phyloP scores from a whole-genome alignment of 2,888 invertebrate species.

The Torymus tubicola region DNA sequence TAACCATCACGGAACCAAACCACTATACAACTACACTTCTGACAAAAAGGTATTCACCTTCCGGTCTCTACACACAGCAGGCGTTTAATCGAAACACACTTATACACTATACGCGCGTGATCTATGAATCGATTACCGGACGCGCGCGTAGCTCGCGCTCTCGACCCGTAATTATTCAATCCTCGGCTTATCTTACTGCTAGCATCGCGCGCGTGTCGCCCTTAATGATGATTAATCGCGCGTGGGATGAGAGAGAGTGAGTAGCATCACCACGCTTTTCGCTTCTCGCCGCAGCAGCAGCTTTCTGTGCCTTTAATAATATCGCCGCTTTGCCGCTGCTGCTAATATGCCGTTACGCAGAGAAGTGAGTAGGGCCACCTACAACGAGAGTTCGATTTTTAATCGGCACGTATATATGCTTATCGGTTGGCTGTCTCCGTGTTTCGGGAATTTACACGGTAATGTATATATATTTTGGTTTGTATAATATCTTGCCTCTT shows the following conservation, averaged over 20 bases:
- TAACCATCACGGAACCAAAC: constrained; percentile 19
- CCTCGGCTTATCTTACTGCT: background rate
- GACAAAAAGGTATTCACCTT: constrained; percentile 20
- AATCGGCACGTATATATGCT: constrained; percentile 1
- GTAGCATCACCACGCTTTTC: constrained; percentile 12
- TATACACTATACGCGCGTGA: background rate
- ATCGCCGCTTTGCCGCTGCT: background rate
- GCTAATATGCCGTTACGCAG: constrained; percentile 30
- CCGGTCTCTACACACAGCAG: background rate
- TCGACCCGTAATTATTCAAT: constrained; percentile 35
- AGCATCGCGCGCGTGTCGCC: constrained; percentile 30
- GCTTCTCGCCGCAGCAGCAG: background rate
- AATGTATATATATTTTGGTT: background rate
- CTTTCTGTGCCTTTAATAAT: constrained; percentile 2
- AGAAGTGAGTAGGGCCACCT: constrained; percentile 15
- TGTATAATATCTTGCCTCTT: background rate
- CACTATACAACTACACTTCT: too few relatives aligned
- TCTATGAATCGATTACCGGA: constrained; percentile 51
- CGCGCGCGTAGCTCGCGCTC: background rate
- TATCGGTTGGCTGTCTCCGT: constrained; percentile 3
- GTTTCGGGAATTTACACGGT: constrained; percentile 22
- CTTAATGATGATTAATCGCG: constrained; percentile 55
- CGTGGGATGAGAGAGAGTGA: constrained; percentile 22
- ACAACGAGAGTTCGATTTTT: constrained; percentile 18
- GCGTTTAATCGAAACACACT: constrained; percentile 11